These are phyloP conservation scores for Darevskia mixta DNA, from an alignment of 2,797 vertebrate genomes.

Conservation along the genomic window DNA sequence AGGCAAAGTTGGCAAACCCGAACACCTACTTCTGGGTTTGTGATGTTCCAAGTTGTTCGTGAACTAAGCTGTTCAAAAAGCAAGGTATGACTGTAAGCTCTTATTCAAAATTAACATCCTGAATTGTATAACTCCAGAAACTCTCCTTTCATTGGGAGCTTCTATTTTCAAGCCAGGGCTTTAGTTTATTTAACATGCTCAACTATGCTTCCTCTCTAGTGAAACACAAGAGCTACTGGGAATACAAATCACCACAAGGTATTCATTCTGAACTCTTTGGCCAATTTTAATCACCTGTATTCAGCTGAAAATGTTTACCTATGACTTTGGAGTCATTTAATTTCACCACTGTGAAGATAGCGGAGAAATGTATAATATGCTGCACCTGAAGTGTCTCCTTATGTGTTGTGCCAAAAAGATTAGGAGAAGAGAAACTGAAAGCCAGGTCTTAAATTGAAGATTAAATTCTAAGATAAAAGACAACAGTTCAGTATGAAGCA, in stretches of 20 bases:
- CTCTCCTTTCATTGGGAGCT: neutral
- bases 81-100: too few species aligned
- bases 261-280: slow-evolving; percentile 31
- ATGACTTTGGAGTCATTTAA: slow-evolving; percentile 36
- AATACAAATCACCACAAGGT: slow-evolving; percentile 54
- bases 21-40: too few species aligned
- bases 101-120: neutral
- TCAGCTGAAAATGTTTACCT: slow-evolving; percentile 48
- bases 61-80: too few species aligned
- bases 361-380: slow-evolving; percentile 59
- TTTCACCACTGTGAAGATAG: slow-evolving; percentile 51
- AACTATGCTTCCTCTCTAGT: slow-evolving; percentile 38
- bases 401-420: slow-evolving; percentile 59
- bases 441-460: slow-evolving; percentile 45
- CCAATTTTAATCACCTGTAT: slow-evolving; percentile 46
- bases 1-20: too few species aligned
- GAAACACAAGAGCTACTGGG: slow-evolving; percentile 29
- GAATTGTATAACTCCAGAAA: neutral
- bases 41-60: too few species aligned
- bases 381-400: slow-evolving; percentile 56
- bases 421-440: slow-evolving; percentile 57
- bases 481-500: slow-evolving; percentile 30
- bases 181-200: slow-evolving; percentile 32
- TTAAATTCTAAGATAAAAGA: slow-evolving; percentile 59
- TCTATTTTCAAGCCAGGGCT: slow-evolving; percentile 1